Evolutionary conservation across 2,113 vertebrate genomes (phyloP), one percentile per base, ranked within the genome.

Genomic region (Anguilla japonica): DNA sequence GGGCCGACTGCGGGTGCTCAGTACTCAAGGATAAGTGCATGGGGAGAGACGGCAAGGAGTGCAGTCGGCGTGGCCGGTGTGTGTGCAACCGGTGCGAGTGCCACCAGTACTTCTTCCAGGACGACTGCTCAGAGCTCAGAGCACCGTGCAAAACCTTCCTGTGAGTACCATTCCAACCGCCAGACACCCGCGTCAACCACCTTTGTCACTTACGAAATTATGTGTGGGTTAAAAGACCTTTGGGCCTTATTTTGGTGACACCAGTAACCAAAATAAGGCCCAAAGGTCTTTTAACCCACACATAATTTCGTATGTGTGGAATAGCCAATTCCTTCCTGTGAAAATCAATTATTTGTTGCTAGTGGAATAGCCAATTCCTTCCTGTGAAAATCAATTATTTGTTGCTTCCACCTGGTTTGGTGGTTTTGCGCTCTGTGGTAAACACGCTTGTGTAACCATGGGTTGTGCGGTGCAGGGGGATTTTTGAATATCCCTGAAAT

Each of bases 21-120:
- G 75, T 1, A 34, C 81, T 90, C 1, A 91, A 4, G 0, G 88
- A 89, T 18, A 79, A 43, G 1, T 97, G 96, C 75, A 0, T 0
- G 2, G 85, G 81, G 15, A 83, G 79, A 0, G 46, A 75, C 0
- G 90, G 86, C 0, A 41, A 4, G 1, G 5, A 90, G 34, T 97
- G 96, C 90, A 96, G 88, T 0, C 91, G 92, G 0, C 91, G 93
- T 0, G 96, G 96, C 11, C 2, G 0, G 0, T 97, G 96, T 83
- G 4, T 15, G 2, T 97, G 96, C 87, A 95, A 95, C 91, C 87
- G 63, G 26, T 97, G 96, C 89, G 57, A 87, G 2, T 97, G 96
- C 88, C 14, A 88, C 0, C 0, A 79, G 0, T 93, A 91, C 20
- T 95, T 96, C 84, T 83, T 85, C 0, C 95, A 93, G 67, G 79